Percentiles rank a stretch among this genome's conserved stretches.
phyloP scores from a whole-genome alignment of 2,888 invertebrate genomes.

The Augiades crinisus region DNA sequence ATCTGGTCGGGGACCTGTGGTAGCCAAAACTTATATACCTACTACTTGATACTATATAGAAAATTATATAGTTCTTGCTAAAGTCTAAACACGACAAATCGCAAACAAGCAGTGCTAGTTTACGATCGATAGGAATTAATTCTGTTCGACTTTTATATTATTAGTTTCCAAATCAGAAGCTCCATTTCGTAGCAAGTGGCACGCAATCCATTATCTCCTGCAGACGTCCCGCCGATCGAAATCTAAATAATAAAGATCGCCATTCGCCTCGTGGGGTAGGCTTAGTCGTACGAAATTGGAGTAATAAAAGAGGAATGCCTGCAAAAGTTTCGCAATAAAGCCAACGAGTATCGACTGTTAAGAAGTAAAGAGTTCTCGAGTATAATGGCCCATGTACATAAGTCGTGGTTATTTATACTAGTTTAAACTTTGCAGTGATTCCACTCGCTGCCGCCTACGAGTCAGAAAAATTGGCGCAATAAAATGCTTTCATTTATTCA shows the following conservation, averaged over 20 bases:
- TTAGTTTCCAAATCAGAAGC: constrained; percentile 9
- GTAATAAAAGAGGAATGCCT: constrained; percentile 81
- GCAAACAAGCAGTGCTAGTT: too few relatives aligned
- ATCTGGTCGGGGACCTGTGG: too few relatives aligned
- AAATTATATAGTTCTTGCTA: too few relatives aligned
- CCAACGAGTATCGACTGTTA: constrained; percentile 79
- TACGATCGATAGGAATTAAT: too few relatives aligned
- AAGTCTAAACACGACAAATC: too few relatives aligned
- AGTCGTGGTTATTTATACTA: constrained; percentile 41
- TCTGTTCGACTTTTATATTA: not conserved
- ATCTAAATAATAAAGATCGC: constrained; percentile 78
- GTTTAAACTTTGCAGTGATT: constrained; percentile 38
- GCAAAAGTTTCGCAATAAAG: constrained; percentile 80
- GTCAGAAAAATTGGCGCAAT: constrained; percentile 22
- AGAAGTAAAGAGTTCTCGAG: constrained; percentile 75
- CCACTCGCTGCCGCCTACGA: constrained; percentile 23
- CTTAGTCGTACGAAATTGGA: constrained; percentile 79
- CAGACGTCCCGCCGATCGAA: constrained; percentile 55
- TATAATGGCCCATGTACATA: constrained; percentile 47
- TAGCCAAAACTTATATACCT: too few relatives aligned
- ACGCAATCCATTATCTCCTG: constrained; percentile 21
- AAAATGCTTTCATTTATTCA: constrained; percentile 20
- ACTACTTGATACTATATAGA: too few relatives aligned
- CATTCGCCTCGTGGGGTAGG: constrained; percentile 63
- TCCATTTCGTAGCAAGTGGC: constrained; percentile 4